phyloP scores from a whole-genome alignment of 2,888 invertebrate species.

The Spodoptera exigua region DNA sequence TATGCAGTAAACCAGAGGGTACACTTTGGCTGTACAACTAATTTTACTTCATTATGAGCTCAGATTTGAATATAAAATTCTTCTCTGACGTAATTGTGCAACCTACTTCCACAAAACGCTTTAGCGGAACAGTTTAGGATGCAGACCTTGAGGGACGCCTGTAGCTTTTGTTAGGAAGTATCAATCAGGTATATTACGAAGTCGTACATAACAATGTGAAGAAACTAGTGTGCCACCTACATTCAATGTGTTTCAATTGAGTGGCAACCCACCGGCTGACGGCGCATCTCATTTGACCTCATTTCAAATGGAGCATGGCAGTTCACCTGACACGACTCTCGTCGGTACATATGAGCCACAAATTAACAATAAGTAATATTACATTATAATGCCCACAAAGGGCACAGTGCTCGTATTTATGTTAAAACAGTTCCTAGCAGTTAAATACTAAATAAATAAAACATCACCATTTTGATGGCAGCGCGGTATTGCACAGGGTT shows the following conservation, averaged over 20 bases:
- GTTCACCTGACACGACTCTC: constrained; percentile 66
- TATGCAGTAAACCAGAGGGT: constrained; percentile 19
- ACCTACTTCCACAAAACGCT: too few relatives aligned
- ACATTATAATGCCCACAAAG: constrained; percentile 4
- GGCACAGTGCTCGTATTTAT: too few relatives aligned
- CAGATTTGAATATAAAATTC: too few relatives aligned
- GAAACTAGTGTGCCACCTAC: constrained; percentile 69
- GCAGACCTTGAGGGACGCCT: constrained; percentile 31
- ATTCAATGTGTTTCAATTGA: constrained; percentile 77
- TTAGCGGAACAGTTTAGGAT: constrained; percentile 13
- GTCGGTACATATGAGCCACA: constrained; percentile 36
- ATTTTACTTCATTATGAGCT: constrained; percentile 23
- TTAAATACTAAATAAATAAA: constrained; percentile 20
- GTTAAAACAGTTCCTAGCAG: not conserved
- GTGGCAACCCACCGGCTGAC: constrained; percentile 69
- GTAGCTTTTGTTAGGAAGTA: constrained; percentile 26
- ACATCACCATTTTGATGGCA: constrained; percentile 24
- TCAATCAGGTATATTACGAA: constrained; percentile 56
- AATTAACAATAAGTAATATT: constrained; percentile 16
- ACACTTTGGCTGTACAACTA: constrained; percentile 6
- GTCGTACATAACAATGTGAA: constrained; percentile 56
- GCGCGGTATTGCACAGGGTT: not conserved
- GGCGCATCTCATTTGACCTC: constrained; percentile 76
- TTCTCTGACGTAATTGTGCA: too few relatives aligned
- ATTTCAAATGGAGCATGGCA: constrained; percentile 69